These are phyloP conservation scores for Formica selysi DNA, from an alignment of 1,140 invertebrate species.

Conservation along the genomic window DNA sequence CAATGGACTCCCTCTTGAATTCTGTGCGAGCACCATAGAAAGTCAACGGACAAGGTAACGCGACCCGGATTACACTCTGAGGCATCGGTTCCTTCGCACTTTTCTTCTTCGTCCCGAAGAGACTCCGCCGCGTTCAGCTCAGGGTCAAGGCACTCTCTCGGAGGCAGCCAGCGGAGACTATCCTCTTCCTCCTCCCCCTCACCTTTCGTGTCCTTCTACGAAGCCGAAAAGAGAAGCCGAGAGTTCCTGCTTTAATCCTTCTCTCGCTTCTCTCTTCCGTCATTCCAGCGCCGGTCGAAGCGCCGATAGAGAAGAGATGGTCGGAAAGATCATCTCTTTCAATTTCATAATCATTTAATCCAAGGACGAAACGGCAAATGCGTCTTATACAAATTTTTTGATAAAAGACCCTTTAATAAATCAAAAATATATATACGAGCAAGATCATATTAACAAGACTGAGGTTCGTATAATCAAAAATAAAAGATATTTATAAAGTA, in stretches of 20 bases:
- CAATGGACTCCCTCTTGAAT: slow-evolving; percentile 73
- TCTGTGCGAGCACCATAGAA: slow-evolving; percentile 76
- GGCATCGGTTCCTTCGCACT: slow-evolving; percentile 79
- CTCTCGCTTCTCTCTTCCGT: slow-evolving; percentile 43
- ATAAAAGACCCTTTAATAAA: background rate
- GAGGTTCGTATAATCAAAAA: background rate
- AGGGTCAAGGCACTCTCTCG: slow-evolving; percentile 83
- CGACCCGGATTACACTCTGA: slow-evolving; percentile 81
- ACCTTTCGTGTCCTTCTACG: slow-evolving; percentile 21
- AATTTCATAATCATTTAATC: slow-evolving; percentile 44
- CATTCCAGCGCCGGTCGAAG: slow-evolving; percentile 44
- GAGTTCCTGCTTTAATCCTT: slow-evolving; percentile 46
- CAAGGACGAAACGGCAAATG: slow-evolving; percentile 33
- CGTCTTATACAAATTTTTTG: background rate
- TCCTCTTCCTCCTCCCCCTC: background rate
- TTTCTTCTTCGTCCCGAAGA: slow-evolving; percentile 78
- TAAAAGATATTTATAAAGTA: background rate
- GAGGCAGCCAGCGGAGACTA: slow-evolving; percentile 1
- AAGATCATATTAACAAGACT: background rate
- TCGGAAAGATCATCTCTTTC: slow-evolving; percentile 45
- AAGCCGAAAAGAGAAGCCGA: slow-evolving; percentile 60
- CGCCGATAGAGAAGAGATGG: slow-evolving; percentile 30
- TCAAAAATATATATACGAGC: background rate
- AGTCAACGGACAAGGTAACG: slow-evolving; percentile 82
- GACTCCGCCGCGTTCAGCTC: slow-evolving; percentile 70